Base-by-base conservation (phyloP, 2,888 invertebrate species). In the Troides aeacus region DNA sequence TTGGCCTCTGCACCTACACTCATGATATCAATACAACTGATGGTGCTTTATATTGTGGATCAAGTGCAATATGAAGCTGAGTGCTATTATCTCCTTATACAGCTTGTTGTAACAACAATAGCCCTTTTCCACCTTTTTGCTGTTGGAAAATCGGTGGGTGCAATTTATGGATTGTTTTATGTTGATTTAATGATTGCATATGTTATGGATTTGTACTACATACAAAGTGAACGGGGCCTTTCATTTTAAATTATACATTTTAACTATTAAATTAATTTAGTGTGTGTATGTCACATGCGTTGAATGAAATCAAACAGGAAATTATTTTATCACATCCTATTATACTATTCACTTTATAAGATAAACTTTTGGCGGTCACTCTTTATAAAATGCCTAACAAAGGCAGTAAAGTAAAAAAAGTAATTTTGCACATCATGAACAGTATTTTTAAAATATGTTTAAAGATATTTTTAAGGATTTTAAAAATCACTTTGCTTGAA, bases 1-100 rank as follows among this genome's bases (percentile, higher is more conserved):
- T 76, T 90, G 75, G 88, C 89, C 46, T 85, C 88, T 1, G 88
- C 77, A 56, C 90, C 92, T 50, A 90, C 91, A n/a, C 83, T 91
- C 70, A 86, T 90, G 88, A 82, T 88, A 76, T 87, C 91, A 60
- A 71, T 80, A 36, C 83, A 82, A 72, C 78, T 88, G 58, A 87
- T 90, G 84, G 81, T 92, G 76, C 85, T 92, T 67, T 90, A 92
- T 77, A 67, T 90, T 68, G 90, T 91, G 73, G 91, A 90, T 76
- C 91, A 92, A 81, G 86, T 89, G 72, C 86, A 86, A 77, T 80
- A 83, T 77, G 87, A 89, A 81, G 88, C 88, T 64, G 90, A 91
- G 75, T 73, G 86, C 50, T 90, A 89, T 77, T 91, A 87, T 72
- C 77, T 85, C 24, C 0, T 81, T 53, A 81, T 88, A 68, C 83